Evolutionary conservation across 2,888 invertebrate species (phyloP), one percentile per base, ranked within the genome.

Genomic region (Lepidocyrtoides sp.): DNA sequence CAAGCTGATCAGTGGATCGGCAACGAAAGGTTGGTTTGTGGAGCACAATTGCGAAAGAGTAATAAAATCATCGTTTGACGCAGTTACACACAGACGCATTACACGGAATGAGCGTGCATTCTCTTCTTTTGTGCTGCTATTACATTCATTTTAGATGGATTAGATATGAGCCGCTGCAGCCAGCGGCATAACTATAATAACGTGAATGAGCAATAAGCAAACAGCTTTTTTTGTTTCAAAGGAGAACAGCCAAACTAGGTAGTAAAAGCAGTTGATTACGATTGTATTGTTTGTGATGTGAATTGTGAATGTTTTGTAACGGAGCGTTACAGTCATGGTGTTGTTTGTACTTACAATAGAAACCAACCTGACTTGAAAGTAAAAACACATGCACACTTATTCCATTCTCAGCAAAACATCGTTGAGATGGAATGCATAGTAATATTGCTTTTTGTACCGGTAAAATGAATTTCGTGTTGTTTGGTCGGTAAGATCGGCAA

Each of bases 201-300:
- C 26, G 29, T 32, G 57, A 79, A 51, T 29, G 54, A 32, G 57
- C 51, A 79, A 79, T 57, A 79, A 57, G 54, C 54, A 79, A 26
- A 8, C 14, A 48, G 20, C 7, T 10, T 54, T 44, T 20, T 75
- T 48, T 48, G 44, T 75, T 75, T 75, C 5, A 57, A 79, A 79
- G 1, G 26, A 44, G 17, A 54, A 54, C 77, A 77, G 23, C 26
- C 26, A 41, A 20, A 14, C 3, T 23, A 57, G 57, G 48, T 75
- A 69, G 66, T 72, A 72, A 72, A 84, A 83, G 69, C 41, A 84
- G 69, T 84, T 84, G 84, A 26, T 72, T 85, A 36, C 72, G 17
- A 29, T 44, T 66, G 17, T 17, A 63, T 83, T 83, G 63, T 66
- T 48, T 66, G 82, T 82, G 23, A 63, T 44, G 51, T 32, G 23